Base-by-base conservation (phyloP, 2,797 vertebrate species). In the Crocidura indochinensis region DNA sequence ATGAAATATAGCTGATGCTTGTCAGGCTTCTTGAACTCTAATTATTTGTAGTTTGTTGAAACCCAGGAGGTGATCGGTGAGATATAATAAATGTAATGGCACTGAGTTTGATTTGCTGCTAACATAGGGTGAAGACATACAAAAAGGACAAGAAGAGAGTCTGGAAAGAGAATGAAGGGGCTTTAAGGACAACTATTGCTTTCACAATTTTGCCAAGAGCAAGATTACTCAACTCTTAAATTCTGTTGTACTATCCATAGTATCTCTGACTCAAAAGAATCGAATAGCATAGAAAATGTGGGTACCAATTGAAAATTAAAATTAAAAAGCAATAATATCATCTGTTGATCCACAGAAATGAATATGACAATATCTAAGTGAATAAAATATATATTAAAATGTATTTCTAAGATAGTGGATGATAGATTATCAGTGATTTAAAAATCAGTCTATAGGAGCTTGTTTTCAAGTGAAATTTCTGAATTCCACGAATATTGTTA, bases 401-500 rank as follows among this genome's bases (percentile, higher is more conserved):
- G 4, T 64, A 49, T 65, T 91, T 87, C 31, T 68, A 51, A 87
- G 49, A 79, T 19, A 47, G 2, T 44, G 10, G 11, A n/a, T 10
- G 64, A 78, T 73, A 75, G 19, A 19, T 60, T 17, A 60, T 19
- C 19, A 60, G 22, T 20, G 56, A 20, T 60, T 20, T 19, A 20
- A 53, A 60, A 60, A 19, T 20, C 22, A 19, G 56, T 60, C 17
- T 89, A 1, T 38, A 47, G 15, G 1, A 51, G 64, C 26, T 84
- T 88, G 24, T 88, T 81, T 67, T 4, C 38, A 84, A 27, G 38
- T 88, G 31, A 92, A 72, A 19, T 71, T 91, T 91, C 8, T 84
- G 38, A 88, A 81, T 29, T 71, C 88, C 24, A 24, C 64, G 75
- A 31, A 76, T 95, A 68, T 84, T 94, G n/a, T 88, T 44, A 92